These are phyloP conservation scores for Hydrolagus colliei DNA, from an alignment of 2,797 vertebrate species.

Conservation along the genomic window DNA sequence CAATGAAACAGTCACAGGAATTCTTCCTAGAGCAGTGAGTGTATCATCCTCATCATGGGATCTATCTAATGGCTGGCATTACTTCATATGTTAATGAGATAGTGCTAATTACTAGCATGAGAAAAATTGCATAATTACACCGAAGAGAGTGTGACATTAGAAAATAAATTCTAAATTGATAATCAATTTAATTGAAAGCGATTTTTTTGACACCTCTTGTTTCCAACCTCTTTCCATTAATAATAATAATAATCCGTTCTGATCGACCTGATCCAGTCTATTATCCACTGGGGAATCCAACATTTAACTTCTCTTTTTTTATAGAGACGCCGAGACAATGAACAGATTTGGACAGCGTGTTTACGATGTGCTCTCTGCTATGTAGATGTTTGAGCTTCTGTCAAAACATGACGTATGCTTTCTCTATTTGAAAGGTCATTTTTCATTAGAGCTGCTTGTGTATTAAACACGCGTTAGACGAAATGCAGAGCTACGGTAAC, in stretches of 20 bases:
- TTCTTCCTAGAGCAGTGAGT: background rate
- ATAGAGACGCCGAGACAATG: background rate
- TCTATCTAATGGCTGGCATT: background rate
- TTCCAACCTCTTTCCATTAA: too few relatives aligned
- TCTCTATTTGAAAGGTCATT: background rate
- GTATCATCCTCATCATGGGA: background rate
- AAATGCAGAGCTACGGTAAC: background rate
- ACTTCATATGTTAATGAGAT: background rate
- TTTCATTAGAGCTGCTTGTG: background rate
- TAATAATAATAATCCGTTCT: too few relatives aligned
- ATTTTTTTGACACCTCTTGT: too few relatives aligned
- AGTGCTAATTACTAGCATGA: background rate
- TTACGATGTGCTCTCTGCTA: background rate
- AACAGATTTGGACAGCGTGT: background rate
- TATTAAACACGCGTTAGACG: background rate
- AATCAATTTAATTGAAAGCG: background rate
- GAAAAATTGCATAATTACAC: background rate
- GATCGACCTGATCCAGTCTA: background rate
- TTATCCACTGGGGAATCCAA: background rate
- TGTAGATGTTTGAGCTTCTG: background rate
- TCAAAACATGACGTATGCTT: conserved; percentile 6
- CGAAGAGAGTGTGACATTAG: background rate
- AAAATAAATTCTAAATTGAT: background rate
- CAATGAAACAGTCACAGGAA: background rate
- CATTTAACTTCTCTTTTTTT: background rate